These are phyloP conservation scores for Blastomussa wellsi DNA, from an alignment of 92 coral and sea anemone genomes.

Conservation along the genomic window DNA sequence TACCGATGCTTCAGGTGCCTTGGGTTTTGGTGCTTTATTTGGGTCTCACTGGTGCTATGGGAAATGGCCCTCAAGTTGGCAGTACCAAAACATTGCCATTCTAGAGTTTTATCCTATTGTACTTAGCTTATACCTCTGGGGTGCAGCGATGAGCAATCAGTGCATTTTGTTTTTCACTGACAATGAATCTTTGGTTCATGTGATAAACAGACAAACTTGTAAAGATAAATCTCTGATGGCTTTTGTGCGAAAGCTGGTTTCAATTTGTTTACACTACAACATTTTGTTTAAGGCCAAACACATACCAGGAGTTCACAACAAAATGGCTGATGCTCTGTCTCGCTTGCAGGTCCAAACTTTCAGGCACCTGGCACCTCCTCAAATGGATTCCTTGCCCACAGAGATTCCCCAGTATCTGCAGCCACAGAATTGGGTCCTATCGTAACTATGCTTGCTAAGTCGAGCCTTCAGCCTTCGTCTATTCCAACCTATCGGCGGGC, in stretches of 20 bases:
- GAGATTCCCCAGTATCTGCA: conserved; percentile 49
- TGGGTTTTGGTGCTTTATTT: conserved; percentile 53
- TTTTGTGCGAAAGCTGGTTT: conserved; percentile 61
- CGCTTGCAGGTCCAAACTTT: conserved; percentile 67
- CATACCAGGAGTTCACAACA: conserved; percentile 54
- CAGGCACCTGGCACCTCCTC: conserved; percentile 23
- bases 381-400: conserved; percentile 42
- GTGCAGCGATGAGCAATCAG: conserved; percentile 39
- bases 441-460: conserved; percentile 24
- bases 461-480: conserved; percentile 60
- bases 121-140: conserved; percentile 43
- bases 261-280: conserved; percentile 46
- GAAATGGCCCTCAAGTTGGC: conserved; percentile 48
- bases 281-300: conserved; percentile 69
- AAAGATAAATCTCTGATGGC: conserved; percentile 50
- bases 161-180: conserved; percentile 63
- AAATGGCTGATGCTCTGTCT: conserved; percentile 59
- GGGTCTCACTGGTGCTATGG: conserved; percentile 56
- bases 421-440: conserved; percentile 50
- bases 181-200: conserved; percentile 69
- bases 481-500: too few species aligned
- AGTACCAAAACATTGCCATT: conserved; percentile 35
- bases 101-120: conserved; percentile 51
- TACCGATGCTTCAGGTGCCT: conserved; percentile 49
- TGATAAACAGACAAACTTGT: conserved; percentile 62